Evolutionary conservation across 2,113 vertebrate species (phyloP), one percentile per base, ranked within the genome.

Genomic region (Oplegnathus fasciatus): DNA sequence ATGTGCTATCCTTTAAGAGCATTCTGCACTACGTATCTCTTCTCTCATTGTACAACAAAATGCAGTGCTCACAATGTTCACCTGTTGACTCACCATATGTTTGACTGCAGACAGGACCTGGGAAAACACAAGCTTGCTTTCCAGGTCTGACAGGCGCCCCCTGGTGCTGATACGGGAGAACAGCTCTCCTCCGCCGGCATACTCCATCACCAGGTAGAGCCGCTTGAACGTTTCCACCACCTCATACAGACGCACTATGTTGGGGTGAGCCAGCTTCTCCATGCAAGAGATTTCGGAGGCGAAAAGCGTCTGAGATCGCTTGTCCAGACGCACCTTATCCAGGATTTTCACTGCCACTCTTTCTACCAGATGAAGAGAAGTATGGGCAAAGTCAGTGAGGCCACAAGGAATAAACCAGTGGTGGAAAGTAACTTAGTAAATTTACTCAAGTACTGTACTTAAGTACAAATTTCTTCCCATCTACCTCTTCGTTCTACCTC

Each of bases 321-420:
- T 90, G 76, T 90, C 90, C 84, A 95, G 80, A 18, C 80, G 91
- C 0, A 64, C 67, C 34, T 96, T 96, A 22, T 95, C 93, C 91
- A 96, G 88, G 87, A 96, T 86, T 80, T 96, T 96, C 13, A 96
- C 89, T 2, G 96, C 96, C 2, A 96, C 95, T 88, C 91, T 93
- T 66, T 96, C 95, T 96, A 57, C 61, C 32, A 76, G 61, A 66
- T 17, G 66, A 69, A 52, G 64, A 84, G 37, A 69, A 30, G 77
- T 37, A 68, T 2, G 15, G 44, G 40, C 0, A 76, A 58, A 82
- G n/a, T 0, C 14, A 37, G 60, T 82, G 66, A 86, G 48, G 30
- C 28, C 46, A 73, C 52, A 44, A 66, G 17, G 1, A 52, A 24
- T 5, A 30, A n/a, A n/a, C n/a, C n/a, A n/a, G n/a, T n/a, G n/a